A percentile compares a stretch with the other conserved stretches of the same genome.
phyloP scores from a whole-genome alignment of 2,888 invertebrate species.

The Hoplodrina ambigua region DNA sequence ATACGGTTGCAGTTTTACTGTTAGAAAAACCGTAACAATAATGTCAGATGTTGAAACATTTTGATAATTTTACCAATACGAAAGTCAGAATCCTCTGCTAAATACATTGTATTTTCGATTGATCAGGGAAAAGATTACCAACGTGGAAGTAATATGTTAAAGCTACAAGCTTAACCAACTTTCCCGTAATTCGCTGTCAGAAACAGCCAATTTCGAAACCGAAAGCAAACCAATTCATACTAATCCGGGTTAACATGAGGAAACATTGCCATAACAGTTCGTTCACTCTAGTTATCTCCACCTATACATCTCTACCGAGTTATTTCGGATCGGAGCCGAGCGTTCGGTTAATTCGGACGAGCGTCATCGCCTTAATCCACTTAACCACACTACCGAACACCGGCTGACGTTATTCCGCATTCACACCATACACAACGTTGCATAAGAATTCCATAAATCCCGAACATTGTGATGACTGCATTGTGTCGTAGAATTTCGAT shows the following conservation, averaged over 20 bases:
- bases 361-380: conserved; percentile 69
- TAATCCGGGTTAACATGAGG: conserved; percentile 24
- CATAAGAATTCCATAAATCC: conserved; percentile 48
- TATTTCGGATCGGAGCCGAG: conserved; percentile 59
- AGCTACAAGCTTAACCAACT: conserved; percentile 11
- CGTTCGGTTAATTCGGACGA: conserved; percentile 62
- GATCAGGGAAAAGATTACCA: background rate
- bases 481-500: conserved; percentile 2
- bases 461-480: conserved; percentile 31
- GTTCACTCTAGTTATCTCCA: conserved; percentile 47
- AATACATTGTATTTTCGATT: background rate
- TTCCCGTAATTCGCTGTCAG: conserved; percentile 1
- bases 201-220: conserved; percentile 28
- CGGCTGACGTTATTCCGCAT: conserved; percentile 57
- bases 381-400: conserved; percentile 61
- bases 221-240: conserved; percentile 31
- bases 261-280: conserved; percentile 51
- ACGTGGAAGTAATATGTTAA: conserved; percentile 6
- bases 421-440: conserved; percentile 38
- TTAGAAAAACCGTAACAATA: background rate
- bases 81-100: background rate
- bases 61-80: background rate
- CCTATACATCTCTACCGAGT: conserved; percentile 43
- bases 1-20: background rate
- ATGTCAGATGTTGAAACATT: background rate